Evolutionary conservation across 37 sponge, comb jelly and placozoan species (phyloP).

Genomic region (Crambe crambe): DNA sequence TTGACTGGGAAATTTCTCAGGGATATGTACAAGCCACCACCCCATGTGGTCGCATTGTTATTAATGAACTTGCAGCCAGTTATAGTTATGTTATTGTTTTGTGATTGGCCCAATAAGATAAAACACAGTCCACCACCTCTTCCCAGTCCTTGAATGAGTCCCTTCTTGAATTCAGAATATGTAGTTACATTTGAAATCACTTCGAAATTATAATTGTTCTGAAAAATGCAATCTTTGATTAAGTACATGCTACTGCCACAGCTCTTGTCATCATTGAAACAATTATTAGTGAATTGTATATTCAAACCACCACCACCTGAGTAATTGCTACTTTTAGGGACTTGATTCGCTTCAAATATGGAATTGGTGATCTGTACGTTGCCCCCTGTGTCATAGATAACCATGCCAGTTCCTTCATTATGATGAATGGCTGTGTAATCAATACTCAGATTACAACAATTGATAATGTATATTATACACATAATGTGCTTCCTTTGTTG

Average conservation of each 20-base stretch:
- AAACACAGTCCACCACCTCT: not conserved
- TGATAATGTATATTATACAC: not conserved
- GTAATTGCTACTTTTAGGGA: not conserved
- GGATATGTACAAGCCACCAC: slow-evolving; percentile 1
- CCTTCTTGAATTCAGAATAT: not conserved
- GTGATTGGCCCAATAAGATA: not conserved
- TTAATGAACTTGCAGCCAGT: not conserved
- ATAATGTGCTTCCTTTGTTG: not conserved
- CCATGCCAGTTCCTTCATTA: not conserved
- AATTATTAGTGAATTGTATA: not conserved
- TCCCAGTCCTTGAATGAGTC: not conserved
- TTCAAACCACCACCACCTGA: not conserved
- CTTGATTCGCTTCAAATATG: not conserved
- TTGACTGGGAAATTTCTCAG: not conserved
- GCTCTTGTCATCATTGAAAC: not conserved
- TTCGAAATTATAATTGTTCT: not conserved
- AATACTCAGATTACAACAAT: not conserved
- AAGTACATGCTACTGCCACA: not conserved
- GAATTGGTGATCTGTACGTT: not conserved
- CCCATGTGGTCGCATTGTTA: not conserved
- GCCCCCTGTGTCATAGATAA: not conserved
- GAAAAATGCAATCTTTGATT: not conserved
- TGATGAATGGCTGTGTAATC: not conserved
- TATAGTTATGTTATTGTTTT: not conserved
- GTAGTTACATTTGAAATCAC: not conserved